A percentile compares a stretch with the other conserved stretches of the same genome.
Conservation (phyloP, 2,797 vertebrate species). For the Pipistrellus pipistrellus region DNA sequence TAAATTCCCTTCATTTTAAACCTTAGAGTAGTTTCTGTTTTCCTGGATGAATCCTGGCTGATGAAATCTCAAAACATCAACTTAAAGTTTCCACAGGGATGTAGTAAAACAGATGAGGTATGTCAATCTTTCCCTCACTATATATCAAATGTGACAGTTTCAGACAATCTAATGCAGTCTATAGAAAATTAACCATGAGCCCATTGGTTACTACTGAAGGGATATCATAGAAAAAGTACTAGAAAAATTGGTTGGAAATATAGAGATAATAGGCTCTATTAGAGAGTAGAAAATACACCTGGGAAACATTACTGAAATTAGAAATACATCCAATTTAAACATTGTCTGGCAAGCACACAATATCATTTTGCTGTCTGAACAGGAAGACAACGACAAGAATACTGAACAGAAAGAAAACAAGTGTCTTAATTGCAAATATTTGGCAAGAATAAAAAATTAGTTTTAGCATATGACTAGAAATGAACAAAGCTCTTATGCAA, state of each 20-base stretch:
- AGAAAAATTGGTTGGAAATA: constrained; percentile 26
- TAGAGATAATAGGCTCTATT: neutral
- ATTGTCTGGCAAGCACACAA: neutral
- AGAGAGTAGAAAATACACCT: neutral
- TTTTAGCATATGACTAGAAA: neutral
- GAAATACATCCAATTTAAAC: neutral
- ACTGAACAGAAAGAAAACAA: neutral
- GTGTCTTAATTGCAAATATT: neutral
- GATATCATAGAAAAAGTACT: constrained; percentile 56
- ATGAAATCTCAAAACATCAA: constrained; percentile 48
- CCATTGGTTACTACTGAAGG: constrained; percentile 40
- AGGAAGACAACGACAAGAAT: neutral
- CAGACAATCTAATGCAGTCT: neutral
- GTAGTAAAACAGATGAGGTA: constrained; percentile 61
- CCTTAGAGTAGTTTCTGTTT: constrained; percentile 54
- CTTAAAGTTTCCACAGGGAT: constrained; percentile 67
- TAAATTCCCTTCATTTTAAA: constrained; percentile 59
- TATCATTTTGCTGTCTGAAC: neutral
- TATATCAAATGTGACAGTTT: constrained; percentile 68
- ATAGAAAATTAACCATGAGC: constrained; percentile 70
- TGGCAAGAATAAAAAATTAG: neutral
- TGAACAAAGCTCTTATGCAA: neutral
- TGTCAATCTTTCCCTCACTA: constrained; percentile 14
- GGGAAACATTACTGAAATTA: constrained; percentile 25
- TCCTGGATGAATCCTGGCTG: constrained; percentile 18